A percentile compares a stretch with the other conserved stretches of the same genome.
Conservation (phyloP, 2,888 invertebrate species). For the Monoplex corrugatus region DNA sequence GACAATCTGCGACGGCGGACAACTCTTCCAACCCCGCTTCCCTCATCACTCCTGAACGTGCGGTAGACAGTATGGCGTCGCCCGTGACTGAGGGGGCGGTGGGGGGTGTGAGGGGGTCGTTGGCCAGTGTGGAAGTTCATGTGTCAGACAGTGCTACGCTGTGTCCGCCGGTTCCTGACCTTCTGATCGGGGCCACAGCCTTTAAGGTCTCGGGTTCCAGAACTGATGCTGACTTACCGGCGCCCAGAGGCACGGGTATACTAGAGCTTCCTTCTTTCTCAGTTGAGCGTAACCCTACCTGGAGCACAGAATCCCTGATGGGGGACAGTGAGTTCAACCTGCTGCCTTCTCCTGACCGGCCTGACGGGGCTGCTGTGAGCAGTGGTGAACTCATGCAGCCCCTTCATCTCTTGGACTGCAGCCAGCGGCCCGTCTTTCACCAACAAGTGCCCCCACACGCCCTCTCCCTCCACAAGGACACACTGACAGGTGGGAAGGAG, state of each 20-base stretch:
- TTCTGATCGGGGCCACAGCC: background rate
- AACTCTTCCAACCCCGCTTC: background rate
- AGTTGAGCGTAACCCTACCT: background rate
- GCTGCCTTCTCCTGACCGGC: slow-evolving; percentile 33
- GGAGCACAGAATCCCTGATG: slow-evolving; percentile 48
- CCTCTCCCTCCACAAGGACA: slow-evolving; percentile 30
- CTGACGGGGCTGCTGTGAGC: background rate
- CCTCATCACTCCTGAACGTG: background rate
- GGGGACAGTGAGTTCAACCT: slow-evolving; percentile 46
- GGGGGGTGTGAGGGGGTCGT: slow-evolving; percentile 57
- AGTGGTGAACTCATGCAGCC: slow-evolving; percentile 18
- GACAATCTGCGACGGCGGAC: slow-evolving; percentile 55
- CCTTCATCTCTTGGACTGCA: slow-evolving; percentile 46
- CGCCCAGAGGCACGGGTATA: background rate
- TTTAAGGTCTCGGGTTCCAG: background rate
- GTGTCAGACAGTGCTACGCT: slow-evolving; percentile 68
- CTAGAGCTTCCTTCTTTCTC: slow-evolving; percentile 30
- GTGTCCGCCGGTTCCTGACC: background rate
- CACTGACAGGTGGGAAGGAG: background rate
- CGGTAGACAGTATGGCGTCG: background rate
- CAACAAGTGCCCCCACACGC: slow-evolving; percentile 42
- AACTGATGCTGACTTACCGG: background rate
- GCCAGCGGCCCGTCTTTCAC: slow-evolving; percentile 47
- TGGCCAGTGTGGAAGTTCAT: slow-evolving; percentile 64
- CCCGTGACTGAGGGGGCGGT: slow-evolving; percentile 35